phyloP scores from a whole-genome alignment of 2,797 vertebrate genomes.

The Micrastur ruficollis region DNA sequence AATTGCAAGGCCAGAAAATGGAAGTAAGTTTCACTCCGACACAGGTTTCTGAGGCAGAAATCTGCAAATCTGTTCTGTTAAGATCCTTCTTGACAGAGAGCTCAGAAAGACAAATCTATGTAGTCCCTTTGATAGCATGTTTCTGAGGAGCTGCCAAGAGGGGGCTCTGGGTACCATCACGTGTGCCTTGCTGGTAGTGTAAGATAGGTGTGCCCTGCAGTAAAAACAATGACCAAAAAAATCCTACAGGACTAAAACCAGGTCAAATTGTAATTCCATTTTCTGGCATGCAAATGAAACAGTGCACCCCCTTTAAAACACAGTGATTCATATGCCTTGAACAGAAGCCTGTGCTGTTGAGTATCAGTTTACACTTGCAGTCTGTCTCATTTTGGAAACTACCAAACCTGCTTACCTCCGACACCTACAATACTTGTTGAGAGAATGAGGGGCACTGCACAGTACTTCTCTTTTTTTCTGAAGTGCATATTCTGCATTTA shows the following conservation, averaged over 20 bases:
- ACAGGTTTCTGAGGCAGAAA: background rate
- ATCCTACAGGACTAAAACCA: background rate
- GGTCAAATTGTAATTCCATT: background rate
- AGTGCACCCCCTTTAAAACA: background rate
- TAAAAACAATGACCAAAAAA: background rate
- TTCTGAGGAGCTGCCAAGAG: background rate
- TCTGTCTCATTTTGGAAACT: background rate
- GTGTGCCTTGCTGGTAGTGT: fast-evolving
- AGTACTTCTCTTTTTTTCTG: background rate
- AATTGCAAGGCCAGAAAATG: background rate
- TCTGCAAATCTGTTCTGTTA: background rate
- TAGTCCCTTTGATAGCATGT: background rate
- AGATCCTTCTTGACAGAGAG: background rate
- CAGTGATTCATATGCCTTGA: background rate
- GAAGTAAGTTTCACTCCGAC: background rate
- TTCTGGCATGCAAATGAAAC: background rate
- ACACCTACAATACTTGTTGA: background rate
- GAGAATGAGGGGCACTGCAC: background rate
- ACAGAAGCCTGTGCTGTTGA: background rate
- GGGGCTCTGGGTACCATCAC: background rate
- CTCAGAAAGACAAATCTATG: background rate
- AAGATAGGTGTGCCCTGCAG: background rate
- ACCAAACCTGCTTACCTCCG: background rate
- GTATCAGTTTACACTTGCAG: background rate
- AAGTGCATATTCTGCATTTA: background rate